Evolutionary conservation across 2,113 vertebrate genomes (phyloP), one percentile per base, ranked within the genome.

Genomic region (Pygathrix nemaeus): DNA sequence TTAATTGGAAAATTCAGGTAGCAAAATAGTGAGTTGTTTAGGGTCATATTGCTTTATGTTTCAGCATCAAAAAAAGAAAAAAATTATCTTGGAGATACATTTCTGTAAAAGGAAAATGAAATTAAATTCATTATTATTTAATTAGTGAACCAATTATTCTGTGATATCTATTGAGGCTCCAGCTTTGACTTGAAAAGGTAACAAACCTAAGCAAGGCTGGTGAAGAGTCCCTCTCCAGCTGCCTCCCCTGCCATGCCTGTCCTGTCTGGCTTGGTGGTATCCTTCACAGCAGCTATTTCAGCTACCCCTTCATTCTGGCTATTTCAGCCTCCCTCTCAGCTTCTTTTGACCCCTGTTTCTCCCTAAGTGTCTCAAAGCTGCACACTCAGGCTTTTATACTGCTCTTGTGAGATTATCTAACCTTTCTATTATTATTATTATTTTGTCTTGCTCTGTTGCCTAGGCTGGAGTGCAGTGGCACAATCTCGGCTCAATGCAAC

Each of bases 181-280:
- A 48, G 25, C 73, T 81, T 72, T 75, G n/a, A 73, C 38, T 66
- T 18, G 35, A 70, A 57, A 73, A 32, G 23, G 30, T 20, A 79
- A 11, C 16, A 18, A 27, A 45, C 20, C 21, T 3, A 21, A 18
- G 17, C 23, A n/a, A 21, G 59, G 25, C 16, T 57, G 25, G 18
- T 7, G 1, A 40, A 21, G 35, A 32, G 27, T 2, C 6, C 2
- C 0, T n/a, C 11, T 38, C 48, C 14, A 2, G 25, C 61, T 35
- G 27, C 50, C 16, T 4, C 5, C 3, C 20, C 6, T 3, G 8
- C 80, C 78, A 0, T 3, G 9, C 57, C n/a, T 25, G n/a, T 12
- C 6, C 0, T 11, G 4, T 55, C 55, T n/a, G 13, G 0, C 14
- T 43, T 17, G 48, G 6, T 5, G 3, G 3, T 35, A 21, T 20